Evolutionary conservation across 1,140 invertebrate genomes (phyloP).

Genomic region (Neodiprion pinetum): DNA sequence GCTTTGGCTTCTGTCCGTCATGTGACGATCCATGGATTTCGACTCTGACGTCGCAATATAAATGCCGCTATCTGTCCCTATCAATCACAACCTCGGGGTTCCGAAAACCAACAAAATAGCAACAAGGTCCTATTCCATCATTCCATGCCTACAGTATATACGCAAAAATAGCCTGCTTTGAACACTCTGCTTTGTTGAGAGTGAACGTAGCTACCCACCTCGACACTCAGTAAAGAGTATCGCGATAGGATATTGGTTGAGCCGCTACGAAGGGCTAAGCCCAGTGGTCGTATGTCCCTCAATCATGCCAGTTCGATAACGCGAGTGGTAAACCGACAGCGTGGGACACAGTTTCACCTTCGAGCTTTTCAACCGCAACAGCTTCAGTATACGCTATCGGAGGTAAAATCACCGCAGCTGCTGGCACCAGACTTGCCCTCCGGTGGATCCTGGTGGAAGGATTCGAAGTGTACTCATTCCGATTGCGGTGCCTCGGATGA

Average conservation of each 20-base stretch:
- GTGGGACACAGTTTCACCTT: slow-evolving; percentile 74
- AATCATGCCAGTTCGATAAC: slow-evolving; percentile 33
- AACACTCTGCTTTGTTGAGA: slow-evolving; percentile 75
- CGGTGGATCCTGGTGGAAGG: slow-evolving; percentile 87
- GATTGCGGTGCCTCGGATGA: slow-evolving; percentile 81
- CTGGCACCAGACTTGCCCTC: slow-evolving; percentile 93
- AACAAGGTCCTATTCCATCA: too few relatives aligned
- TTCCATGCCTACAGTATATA: too few relatives aligned
- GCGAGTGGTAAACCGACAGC: slow-evolving; percentile 66
- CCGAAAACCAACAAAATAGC: too few relatives aligned
- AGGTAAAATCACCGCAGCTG: slow-evolving; percentile 92
- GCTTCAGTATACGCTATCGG: slow-evolving; percentile 90
- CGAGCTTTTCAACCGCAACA: slow-evolving; percentile 82
- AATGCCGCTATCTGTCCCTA: slow-evolving; percentile 70
- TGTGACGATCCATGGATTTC: slow-evolving; percentile 79
- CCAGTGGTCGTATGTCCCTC: too few relatives aligned
- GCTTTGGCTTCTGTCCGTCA: slow-evolving; percentile 75
- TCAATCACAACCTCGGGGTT: too few relatives aligned
- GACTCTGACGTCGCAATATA: slow-evolving; percentile 76
- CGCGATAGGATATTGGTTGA: slow-evolving; percentile 55
- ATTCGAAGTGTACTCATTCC: slow-evolving; percentile 92
- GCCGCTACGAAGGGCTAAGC: slow-evolving; percentile 38
- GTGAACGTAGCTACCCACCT: slow-evolving; percentile 65
- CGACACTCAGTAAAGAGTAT: slow-evolving; percentile 62
- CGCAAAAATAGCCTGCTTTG: too few relatives aligned